Evolutionary conservation across 2,888 invertebrate genomes (phyloP).

Genomic region (Phlogophora meticulosa): DNA sequence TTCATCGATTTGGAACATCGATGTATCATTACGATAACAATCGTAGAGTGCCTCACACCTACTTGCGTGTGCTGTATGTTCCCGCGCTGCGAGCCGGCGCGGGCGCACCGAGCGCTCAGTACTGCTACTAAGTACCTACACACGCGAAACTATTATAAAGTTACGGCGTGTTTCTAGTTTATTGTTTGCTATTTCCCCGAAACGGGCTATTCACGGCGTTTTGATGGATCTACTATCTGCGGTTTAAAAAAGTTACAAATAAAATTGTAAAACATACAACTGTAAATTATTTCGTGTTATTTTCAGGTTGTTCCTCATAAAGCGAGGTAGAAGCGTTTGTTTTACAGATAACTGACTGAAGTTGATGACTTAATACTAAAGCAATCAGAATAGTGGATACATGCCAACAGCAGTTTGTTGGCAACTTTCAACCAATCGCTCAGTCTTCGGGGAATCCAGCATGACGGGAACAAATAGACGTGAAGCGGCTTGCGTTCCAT

Average conservation of each 20-base stretch:
- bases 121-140: too few relatives aligned
- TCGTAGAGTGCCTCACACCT: too few relatives aligned
- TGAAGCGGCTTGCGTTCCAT: neutral
- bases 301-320: constrained; percentile 8
- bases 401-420: constrained; percentile 16
- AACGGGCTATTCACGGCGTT: constrained; percentile 8
- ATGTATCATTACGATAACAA: too few relatives aligned
- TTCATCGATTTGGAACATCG: too few relatives aligned
- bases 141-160: neutral
- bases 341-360: constrained; percentile 13
- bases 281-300: constrained; percentile 17
- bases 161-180: neutral
- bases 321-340: constrained; percentile 5
- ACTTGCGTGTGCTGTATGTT: too few relatives aligned
- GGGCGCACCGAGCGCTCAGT: too few relatives aligned
- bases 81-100: too few relatives aligned
- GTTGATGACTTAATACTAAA: constrained; percentile 19
- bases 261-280: constrained; percentile 5
- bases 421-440: neutral
- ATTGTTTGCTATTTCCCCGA: constrained; percentile 9
- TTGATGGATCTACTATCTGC: constrained; percentile 15
- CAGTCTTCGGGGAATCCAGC: neutral
- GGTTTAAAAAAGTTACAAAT: constrained; percentile 16
- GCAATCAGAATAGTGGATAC: constrained; percentile 30
- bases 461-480: neutral